Evolutionary conservation across 2,888 invertebrate species (phyloP).

Genomic region (Tetragonula carbonaria): DNA sequence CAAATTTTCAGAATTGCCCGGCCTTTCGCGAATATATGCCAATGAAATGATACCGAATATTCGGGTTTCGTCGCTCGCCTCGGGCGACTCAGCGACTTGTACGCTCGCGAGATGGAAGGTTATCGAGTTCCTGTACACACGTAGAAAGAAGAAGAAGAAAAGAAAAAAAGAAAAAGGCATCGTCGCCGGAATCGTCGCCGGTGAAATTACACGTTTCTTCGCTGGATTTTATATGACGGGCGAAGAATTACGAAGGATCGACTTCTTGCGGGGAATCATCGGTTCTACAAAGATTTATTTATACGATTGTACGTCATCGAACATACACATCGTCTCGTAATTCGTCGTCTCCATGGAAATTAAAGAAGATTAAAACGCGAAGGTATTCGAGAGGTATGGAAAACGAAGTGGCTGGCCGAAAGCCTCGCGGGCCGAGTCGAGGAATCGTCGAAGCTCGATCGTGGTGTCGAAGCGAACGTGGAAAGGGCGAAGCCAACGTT

Average conservation of each 20-base stretch:
- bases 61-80: neutral
- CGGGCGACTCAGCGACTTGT: slow-evolving; percentile 10
- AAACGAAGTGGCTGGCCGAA: neutral
- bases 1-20: slow-evolving; percentile 61
- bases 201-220: slow-evolving; percentile 32
- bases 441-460: slow-evolving; percentile 58
- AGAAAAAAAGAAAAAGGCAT: neutral
- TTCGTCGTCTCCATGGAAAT: neutral
- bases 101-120: slow-evolving; percentile 11
- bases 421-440: slow-evolving; percentile 49
- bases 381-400: neutral
- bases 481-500: slow-evolving; percentile 50
- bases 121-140: neutral
- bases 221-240: neutral
- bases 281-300: too few species aligned
- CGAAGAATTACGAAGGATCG: neutral
- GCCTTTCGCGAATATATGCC: slow-evolving; percentile 30
- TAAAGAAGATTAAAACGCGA: neutral
- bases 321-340: too few species aligned
- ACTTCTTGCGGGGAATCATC: too few species aligned
- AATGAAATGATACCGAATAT: slow-evolving; percentile 27
- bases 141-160: too few species aligned
- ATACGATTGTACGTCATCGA: too few species aligned
- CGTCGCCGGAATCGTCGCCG: neutral
- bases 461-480: slow-evolving; percentile 51